Evolutionary conservation across 2,888 invertebrate genomes (phyloP), one percentile per base, ranked within the genome.

Genomic region (Operophtera brumata): DNA sequence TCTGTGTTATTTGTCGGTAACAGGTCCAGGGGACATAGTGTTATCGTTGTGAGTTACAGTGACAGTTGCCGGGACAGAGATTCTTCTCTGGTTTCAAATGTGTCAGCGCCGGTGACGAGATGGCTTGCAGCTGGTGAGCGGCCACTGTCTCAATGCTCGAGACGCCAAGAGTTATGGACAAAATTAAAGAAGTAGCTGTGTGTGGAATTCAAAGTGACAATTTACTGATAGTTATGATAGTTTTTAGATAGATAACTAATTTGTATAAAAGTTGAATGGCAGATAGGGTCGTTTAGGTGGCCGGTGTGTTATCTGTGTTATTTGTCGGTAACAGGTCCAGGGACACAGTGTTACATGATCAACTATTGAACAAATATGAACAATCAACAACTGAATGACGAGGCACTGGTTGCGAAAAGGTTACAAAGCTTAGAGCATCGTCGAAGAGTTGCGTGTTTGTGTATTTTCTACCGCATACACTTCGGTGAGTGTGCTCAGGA

Each of bases 1-100:
- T 89, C 89, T 86, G 61, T 64, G 81, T 86, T 86, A 87, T 87
- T 89, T 88, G 89, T 88, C 86, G 86, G 82, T 82, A 82, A 84
- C 84, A 84, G 81, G 83, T 82, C 77, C 72, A 76, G 72, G 77
- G 78, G 77, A 73, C 75, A 72, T 71, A 70, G 75, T 73, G 77
- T 82, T 89, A 89, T 89, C 89, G 77, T 68, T 65, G 75, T 88
- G 87, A 89, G 80, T 88, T 89, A 89, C 86, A 64, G 84, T 82
- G 75, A 48, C 48, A 51, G 49, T 47, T 64, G 64, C 56, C 64
- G 68, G 66, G 59, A 66, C 68, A 65, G 66, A 75, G 78, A 76
- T 74, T 73, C 79, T 68, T 71, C 69, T 86, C 78, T 71, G 77
- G 77, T 85, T 84, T 80, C 85, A 80, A 77, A 48, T 55, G 47